Percentiles rank a stretch among this genome's conserved stretches.
Conservation (phyloP, 2,888 invertebrate genomes). For the Branchellion lobata region DNA sequence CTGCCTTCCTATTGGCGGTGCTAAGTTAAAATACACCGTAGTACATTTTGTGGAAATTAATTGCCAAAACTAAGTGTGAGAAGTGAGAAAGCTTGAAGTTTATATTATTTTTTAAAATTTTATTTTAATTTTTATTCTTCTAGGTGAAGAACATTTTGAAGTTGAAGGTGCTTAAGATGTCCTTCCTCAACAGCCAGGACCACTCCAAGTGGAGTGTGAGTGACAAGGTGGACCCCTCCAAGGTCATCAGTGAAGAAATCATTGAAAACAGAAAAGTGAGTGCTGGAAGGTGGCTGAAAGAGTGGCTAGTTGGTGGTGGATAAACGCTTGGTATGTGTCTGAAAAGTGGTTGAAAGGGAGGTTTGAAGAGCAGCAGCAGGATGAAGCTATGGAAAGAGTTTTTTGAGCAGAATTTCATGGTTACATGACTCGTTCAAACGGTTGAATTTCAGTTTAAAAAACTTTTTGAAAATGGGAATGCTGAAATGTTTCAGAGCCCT, state of each 20-base stretch:
- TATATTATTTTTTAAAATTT: not conserved
- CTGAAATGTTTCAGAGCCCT: too few species aligned
- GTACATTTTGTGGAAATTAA: not conserved
- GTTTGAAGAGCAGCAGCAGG: too few species aligned
- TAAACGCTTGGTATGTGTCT: too few species aligned
- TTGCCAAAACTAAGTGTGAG: not conserved
- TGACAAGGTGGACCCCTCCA: not conserved
- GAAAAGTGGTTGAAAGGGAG: too few species aligned
- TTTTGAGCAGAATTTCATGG: too few species aligned
- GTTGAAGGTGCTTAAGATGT: slow-evolving; percentile 15
- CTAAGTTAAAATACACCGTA: not conserved
- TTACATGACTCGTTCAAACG: too few species aligned
- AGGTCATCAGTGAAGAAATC: not conserved
- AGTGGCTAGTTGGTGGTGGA: not conserved
- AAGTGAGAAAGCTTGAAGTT: not conserved
- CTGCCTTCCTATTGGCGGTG: not conserved
- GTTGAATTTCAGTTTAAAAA: too few species aligned
- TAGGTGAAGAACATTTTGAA: slow-evolving; percentile 36
- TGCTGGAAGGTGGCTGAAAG: not conserved
- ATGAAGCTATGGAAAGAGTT: too few species aligned
- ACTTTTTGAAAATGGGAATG: too few species aligned
- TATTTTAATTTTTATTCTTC: not conserved
- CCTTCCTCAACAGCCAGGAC: slow-evolving; percentile 6
- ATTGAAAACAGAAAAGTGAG: not conserved
- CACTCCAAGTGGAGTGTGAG: slow-evolving; percentile 39